Evolutionary conservation across 2,888 invertebrate species (phyloP).

Genomic region (Diogma glabrata): DNA sequence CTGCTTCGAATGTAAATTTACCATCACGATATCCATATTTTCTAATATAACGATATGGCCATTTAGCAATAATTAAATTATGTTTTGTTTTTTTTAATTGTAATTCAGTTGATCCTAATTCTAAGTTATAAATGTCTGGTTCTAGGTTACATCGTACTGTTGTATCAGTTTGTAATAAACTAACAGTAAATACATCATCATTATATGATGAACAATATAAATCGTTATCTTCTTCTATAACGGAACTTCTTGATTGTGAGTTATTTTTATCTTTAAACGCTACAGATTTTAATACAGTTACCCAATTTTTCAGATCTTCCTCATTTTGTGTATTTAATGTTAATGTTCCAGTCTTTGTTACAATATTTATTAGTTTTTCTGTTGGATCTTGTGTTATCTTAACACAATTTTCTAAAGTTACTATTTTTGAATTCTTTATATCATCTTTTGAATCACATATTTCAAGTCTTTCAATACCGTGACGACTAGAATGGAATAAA

Average conservation of each 20-base stretch:
- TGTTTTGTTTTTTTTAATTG: conserved; percentile 55
- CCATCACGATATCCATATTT: conserved; percentile 77
- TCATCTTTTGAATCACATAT: conserved; percentile 74
- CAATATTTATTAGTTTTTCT: conserved; percentile 50
- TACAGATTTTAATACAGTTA: conserved; percentile 64
- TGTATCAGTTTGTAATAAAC: conserved; percentile 65
- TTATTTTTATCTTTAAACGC: conserved; percentile 60
- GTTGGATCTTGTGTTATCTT: conserved; percentile 60
- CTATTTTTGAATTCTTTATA: conserved; percentile 56
- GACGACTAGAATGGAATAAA: conserved; percentile 69
- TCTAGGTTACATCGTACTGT: conserved; percentile 65
- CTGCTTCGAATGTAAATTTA: conserved; percentile 80
- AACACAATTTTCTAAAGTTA: conserved; percentile 76
- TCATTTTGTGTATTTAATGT: conserved; percentile 49
- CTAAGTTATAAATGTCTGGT: conserved; percentile 55
- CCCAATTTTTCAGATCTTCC: conserved; percentile 63
- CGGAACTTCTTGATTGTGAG: conserved; percentile 27
- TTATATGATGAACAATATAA: conserved; percentile 71
- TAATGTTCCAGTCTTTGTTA: conserved; percentile 60
- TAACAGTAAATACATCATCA: conserved; percentile 69
- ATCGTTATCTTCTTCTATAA: conserved; percentile 76
- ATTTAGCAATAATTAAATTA: conserved; percentile 51
- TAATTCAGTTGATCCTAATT: conserved; percentile 62
- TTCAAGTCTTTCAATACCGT: conserved; percentile 75
- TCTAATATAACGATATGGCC: conserved; percentile 76